Evolutionary conservation across 2,888 invertebrate genomes (phyloP).

Genomic region (Diadegma fenestrale): DNA sequence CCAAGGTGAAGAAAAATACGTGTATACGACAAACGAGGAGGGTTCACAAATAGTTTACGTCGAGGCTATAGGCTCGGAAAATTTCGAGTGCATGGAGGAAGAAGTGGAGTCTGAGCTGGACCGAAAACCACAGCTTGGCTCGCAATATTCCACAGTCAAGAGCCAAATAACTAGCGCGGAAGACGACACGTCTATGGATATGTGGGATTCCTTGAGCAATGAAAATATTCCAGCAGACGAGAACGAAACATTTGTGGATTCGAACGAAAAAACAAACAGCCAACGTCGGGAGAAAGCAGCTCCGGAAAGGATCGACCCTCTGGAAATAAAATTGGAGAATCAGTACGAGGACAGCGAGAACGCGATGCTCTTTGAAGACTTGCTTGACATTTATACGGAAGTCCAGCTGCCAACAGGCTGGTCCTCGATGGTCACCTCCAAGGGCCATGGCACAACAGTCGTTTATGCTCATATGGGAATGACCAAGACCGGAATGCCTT

Average conservation of each 20-base stretch:
- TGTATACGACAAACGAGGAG: conserved; percentile 44
- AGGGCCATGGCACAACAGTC: conserved; percentile 79
- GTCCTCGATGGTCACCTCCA: conserved; percentile 80
- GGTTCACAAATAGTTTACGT: conserved; percentile 61
- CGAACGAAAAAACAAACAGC: background rate
- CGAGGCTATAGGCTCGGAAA: conserved; percentile 54
- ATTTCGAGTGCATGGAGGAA: conserved; percentile 59
- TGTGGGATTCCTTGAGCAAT: conserved; percentile 63
- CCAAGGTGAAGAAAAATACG: conserved; percentile 51
- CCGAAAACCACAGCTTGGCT: background rate
- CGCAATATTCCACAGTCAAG: conserved; percentile 40
- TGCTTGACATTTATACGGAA: conserved; percentile 81
- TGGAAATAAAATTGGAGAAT: conserved; percentile 35
- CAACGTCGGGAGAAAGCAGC: conserved; percentile 25
- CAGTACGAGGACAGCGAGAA: conserved; percentile 66
- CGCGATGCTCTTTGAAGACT: conserved; percentile 81
- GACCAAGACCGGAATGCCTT: conserved; percentile 79
- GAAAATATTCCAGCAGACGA: conserved; percentile 53
- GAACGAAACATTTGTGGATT: conserved; percentile 13
- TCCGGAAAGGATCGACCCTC: conserved; percentile 36
- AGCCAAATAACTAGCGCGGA: conserved; percentile 30
- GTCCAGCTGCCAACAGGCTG: conserved; percentile 79
- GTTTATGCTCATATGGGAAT: conserved; percentile 79
- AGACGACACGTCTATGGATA: conserved; percentile 67
- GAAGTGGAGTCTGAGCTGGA: conserved; percentile 43